Conservation (phyloP, 2,797 vertebrate species). For the Tenualosa ilisha region DNA sequence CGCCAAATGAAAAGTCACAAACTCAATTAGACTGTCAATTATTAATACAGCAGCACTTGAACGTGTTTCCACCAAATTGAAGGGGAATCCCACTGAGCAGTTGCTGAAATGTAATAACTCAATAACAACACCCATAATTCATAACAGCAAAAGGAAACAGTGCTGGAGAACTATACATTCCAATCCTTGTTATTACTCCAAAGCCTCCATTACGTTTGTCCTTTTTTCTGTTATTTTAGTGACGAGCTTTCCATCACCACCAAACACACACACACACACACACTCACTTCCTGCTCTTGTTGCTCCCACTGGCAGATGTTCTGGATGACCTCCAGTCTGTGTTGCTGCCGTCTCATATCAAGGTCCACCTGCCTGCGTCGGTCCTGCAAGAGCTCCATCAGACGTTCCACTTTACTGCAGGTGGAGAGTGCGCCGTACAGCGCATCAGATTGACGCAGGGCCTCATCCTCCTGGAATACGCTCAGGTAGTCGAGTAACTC, state of each 20-base stretch:
- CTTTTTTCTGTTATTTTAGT: slow-evolving; percentile 6
- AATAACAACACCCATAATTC: slow-evolving; percentile 7
- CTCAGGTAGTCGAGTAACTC: slow-evolving; percentile 82
- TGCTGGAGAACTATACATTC: not conserved
- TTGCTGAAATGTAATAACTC: not conserved
- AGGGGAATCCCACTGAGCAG: not conserved
- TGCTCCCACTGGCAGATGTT: slow-evolving; percentile 75
- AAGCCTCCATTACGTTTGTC: not conserved
- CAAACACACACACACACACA: slow-evolving; percentile 14
- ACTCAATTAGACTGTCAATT: slow-evolving; percentile 9
- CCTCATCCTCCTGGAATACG: slow-evolving; percentile 78
- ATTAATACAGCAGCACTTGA: not conserved
- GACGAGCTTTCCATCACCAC: not conserved
- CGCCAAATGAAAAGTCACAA: not conserved
- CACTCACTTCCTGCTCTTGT: slow-evolving; percentile 75
- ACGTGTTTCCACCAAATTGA: not conserved
- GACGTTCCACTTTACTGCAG: slow-evolving; percentile 79
- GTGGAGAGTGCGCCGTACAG: slow-evolving; percentile 74
- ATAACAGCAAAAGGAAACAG: not conserved
- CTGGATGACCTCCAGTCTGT: slow-evolving; percentile 66
- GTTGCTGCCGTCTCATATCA: slow-evolving; percentile 68
- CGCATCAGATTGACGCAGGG: slow-evolving; percentile 68
- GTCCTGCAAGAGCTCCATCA: slow-evolving; percentile 89
- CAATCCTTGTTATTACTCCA: not conserved
- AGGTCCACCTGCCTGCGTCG: slow-evolving; percentile 79